These are phyloP conservation scores for Ypsolopha sequella DNA, from an alignment of 2,888 invertebrate species.

Conservation along the genomic window DNA sequence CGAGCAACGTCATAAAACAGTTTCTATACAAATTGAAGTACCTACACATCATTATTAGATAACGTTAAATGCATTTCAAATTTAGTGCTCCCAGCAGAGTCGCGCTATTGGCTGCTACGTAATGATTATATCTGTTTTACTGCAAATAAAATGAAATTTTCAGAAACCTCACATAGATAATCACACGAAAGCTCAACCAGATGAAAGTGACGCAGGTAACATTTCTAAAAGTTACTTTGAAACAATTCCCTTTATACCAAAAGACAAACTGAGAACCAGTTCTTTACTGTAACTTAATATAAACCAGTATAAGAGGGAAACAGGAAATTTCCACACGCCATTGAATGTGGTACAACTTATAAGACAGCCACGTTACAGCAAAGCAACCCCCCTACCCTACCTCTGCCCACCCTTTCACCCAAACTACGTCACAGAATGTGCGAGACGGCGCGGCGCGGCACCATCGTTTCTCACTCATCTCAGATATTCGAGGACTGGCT, in stretches of 20 bases:
- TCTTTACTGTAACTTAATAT: too few species aligned
- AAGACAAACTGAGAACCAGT: too few species aligned
- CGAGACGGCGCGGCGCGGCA: conserved; percentile 53
- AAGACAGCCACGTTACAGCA: not conserved
- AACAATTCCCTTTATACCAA: not conserved
- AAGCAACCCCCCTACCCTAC: not conserved
- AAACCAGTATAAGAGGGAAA: not conserved
- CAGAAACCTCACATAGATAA: too few species aligned
- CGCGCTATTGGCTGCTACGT: too few species aligned
- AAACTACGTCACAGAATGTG: conserved; percentile 21
- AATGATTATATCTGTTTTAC: too few species aligned
- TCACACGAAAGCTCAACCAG: not conserved
- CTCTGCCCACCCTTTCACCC: not conserved
- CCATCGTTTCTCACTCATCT: conserved; percentile 16
- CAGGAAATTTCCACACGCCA: not conserved
- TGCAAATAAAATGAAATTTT: too few species aligned
- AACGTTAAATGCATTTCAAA: not conserved
- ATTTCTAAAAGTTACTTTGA: not conserved
- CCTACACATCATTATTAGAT: not conserved
- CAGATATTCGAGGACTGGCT: too few species aligned
- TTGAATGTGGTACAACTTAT: not conserved
- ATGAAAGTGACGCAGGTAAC: not conserved
- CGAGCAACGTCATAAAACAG: conserved; percentile 18
- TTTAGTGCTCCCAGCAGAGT: too few species aligned
- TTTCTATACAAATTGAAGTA: not conserved